These are phyloP conservation scores for Luffia ferchaultella DNA, from an alignment of 2,888 invertebrate genomes.

Conservation along the genomic window DNA sequence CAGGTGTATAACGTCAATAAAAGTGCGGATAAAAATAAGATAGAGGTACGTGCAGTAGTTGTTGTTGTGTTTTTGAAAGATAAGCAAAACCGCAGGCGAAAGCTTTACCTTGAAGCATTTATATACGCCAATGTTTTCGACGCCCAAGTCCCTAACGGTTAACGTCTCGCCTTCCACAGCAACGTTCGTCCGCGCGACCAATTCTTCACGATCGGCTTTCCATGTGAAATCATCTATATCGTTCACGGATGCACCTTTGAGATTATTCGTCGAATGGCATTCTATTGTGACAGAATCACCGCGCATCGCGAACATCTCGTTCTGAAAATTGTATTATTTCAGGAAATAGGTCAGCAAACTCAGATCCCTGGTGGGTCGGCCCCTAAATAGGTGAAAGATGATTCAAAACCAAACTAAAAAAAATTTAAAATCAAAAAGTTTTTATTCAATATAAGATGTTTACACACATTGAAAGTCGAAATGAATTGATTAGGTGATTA, in stretches of 20 bases:
- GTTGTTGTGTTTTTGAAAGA: background rate
- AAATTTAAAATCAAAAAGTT: background rate
- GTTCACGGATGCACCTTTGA: background rate
- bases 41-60: too few relatives aligned
- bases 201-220: constrained; percentile 21
- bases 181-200: constrained; percentile 24
- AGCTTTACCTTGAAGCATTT: constrained; percentile 26
- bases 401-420: too few relatives aligned
- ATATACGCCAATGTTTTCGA: constrained; percentile 27
- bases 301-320: constrained; percentile 23
- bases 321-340: constrained; percentile 21
- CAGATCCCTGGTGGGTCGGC: too few relatives aligned
- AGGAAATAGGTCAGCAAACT: too few relatives aligned
- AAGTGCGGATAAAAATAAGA: too few relatives aligned
- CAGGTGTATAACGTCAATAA: too few relatives aligned
- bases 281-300: constrained; percentile 25
- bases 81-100: too few relatives aligned
- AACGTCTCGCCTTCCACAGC: constrained; percentile 18
- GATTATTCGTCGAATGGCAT: constrained; percentile 15
- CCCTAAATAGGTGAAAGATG: too few relatives aligned
- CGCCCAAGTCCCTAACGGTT: constrained; percentile 18
- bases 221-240: constrained; percentile 16
- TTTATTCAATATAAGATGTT: too few relatives aligned
- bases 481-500: too few relatives aligned
- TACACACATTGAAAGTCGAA: too few relatives aligned